These are phyloP conservation scores for Cyprinodon diabolis DNA, from an alignment of 2,797 vertebrate species.

Conservation along the genomic window DNA sequence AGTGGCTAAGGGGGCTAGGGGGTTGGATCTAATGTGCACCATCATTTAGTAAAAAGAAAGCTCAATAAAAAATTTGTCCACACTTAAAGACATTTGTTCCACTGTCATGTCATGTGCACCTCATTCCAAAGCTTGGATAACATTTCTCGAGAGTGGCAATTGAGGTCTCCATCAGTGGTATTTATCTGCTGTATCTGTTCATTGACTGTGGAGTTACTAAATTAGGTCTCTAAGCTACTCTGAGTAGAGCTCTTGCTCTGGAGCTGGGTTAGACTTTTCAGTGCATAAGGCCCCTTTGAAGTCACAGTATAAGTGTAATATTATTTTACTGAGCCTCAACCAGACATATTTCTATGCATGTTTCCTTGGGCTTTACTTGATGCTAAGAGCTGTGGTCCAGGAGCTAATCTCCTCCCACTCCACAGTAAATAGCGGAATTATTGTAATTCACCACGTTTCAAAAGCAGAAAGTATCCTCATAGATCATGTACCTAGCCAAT, in stretches of 20 bases:
- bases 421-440: constrained; percentile 44
- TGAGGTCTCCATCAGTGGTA: constrained; percentile 54
- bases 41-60: constrained; percentile 78
- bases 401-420: constrained; percentile 55
- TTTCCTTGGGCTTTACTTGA: constrained; percentile 55
- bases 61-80: constrained; percentile 68
- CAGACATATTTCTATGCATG: constrained; percentile 63
- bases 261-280: constrained; percentile 26
- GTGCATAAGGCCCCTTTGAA: constrained; percentile 59
- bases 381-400: constrained; percentile 57
- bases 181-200: constrained; percentile 69
- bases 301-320: constrained; percentile 69
- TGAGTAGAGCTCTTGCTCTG: constrained; percentile 27
- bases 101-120: constrained; percentile 62
- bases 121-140: constrained; percentile 57
- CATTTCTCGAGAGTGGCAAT: constrained; percentile 49
- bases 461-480: constrained; percentile 35
- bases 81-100: constrained; percentile 76
- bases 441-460: constrained; percentile 47
- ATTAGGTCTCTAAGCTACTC: constrained; percentile 52
- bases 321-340: constrained; percentile 69
- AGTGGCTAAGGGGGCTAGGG: constrained; percentile 76
- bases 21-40: constrained; percentile 78
- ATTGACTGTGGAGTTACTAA: constrained; percentile 67
- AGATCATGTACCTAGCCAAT: constrained; percentile 55